Conservation (phyloP, 2,797 vertebrate genomes). For the Pogoniulus pusillus region DNA sequence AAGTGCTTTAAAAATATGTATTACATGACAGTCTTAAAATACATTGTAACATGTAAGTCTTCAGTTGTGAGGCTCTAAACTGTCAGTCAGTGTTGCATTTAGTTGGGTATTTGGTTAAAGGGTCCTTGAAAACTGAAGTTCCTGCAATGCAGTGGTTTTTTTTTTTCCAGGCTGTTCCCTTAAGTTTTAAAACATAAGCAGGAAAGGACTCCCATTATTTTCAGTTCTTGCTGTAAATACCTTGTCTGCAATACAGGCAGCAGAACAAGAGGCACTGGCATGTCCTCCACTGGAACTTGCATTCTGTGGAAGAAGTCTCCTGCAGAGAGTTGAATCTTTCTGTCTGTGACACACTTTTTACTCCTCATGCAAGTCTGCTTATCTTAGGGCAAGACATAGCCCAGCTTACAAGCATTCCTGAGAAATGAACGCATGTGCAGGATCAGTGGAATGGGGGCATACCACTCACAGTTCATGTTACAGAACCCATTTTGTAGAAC, state of each 20-base stretch:
- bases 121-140: background rate
- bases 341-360: background rate
- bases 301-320: conserved; percentile 21
- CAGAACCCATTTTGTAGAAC: conserved; percentile 57
- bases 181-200: conserved; percentile 15
- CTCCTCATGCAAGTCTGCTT: conserved; percentile 28
- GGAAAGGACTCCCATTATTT: background rate
- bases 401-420: conserved; percentile 65
- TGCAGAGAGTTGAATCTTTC: conserved; percentile 23
- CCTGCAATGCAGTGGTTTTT: background rate
- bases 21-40: background rate
- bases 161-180: conserved; percentile 5
- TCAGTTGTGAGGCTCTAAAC: background rate
- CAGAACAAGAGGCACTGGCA: background rate
- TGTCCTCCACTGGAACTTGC: background rate
- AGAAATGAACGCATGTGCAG: conserved; percentile 67
- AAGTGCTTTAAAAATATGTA: conserved; percentile 3
- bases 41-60: background rate
- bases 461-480: conserved; percentile 63
- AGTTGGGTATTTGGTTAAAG: conserved; percentile 23
- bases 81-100: background rate
- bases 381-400: conserved; percentile 55
- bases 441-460: conserved; percentile 62
- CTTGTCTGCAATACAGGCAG: background rate
- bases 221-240: background rate